Evolutionary conservation across 2,888 invertebrate species (phyloP), one percentile per base, ranked within the genome.

Genomic region (Leptopterna dolabrata): DNA sequence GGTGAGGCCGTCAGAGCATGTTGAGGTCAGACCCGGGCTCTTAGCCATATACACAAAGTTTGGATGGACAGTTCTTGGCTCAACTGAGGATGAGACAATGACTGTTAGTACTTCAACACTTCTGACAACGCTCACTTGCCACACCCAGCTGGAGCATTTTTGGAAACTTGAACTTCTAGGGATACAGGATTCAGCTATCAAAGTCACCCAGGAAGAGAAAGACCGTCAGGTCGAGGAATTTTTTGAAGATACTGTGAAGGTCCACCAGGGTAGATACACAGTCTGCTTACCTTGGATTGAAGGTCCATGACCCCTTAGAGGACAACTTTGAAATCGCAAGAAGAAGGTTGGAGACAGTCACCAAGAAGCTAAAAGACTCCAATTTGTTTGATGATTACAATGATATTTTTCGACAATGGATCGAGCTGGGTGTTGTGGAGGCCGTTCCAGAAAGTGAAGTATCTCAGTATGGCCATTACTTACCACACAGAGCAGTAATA

Each of bases 161-260:
- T 88, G 88, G 88, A 86, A 88, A 16, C 73, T 88, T 7, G 81
- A 88, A 47, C 86, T 86, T 13, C 30, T 86, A 19, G 88, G 86
- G 4, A 88, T 86, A 19, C 51, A 16, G 7, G 86, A 88, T 36
- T 70, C 83, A 19, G 24, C 24, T 36, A 63, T 41, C 6, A 27
- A 73, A 55, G 36, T 51, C 9, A 55, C 73, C 9, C 85, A 85
- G 45, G 76, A 41, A 13, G 47, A 85, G 30, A 85, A 85, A 29
- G 76, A 85, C 51, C 43, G 30, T 19, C 29, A 85, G 16, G 85
- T 85, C 9, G n/a, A 43, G 36, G 45, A 36, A 19, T 85, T 85
- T 30, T 76, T 85, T 76, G 76, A 85, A 41, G 36, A 70, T 9
- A 71, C 70, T 63, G 47, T 80, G 4, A 45, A 24, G 80, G 36